Base-by-base conservation (phyloP, 2,888 invertebrate species). In the Drepana falcataria region DNA sequence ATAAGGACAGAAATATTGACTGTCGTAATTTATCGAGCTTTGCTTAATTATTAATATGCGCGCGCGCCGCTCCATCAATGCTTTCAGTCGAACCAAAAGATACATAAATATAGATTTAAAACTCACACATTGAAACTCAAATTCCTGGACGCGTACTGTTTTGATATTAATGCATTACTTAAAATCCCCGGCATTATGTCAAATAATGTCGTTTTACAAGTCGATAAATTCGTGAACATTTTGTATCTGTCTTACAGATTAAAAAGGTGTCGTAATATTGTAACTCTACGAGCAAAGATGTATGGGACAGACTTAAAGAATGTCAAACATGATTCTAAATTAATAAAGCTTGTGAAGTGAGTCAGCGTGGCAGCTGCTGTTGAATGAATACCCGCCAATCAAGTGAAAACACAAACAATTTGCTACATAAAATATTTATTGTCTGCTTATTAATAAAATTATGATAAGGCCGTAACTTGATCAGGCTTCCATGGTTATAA, bases 211-310 rank as follows among this genome's bases (percentile, higher is more conserved):
- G 49, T 51, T 58, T 70, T 63, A 58, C 60, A 61, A 56, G 59
- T 58, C 61, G 70, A 82, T 79, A 77, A 77, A 78, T 82, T 65
- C 57, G 58, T 57, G 52, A 51, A 53, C 63, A 69, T 75, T 79
- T 71, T 69, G 63, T 63, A 55, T 55, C 63, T 66, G 71, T 69
- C 71, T 55, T 51, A 44, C 48, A 40, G 35, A 55, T 57, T 53
- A 54, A 60, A 59, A 64, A 60, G 53, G 54, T 51, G 35, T 53
- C 56, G 47, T 52, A 51, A 44, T 48, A n/a, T 52, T 34, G 35
- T 47, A 35, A 47, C 48, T 47, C 33, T 47, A 51, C 48, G 40
- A 21, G 34, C 48, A 40, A 51, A 34, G 51, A 33, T 41, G 33
- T 51, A 51, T 35, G 33, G 49, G 5, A 40, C 37, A 5, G 33